These are phyloP conservation scores for Sycophila texana DNA, from an alignment of 2,888 invertebrate species.

Conservation along the genomic window DNA sequence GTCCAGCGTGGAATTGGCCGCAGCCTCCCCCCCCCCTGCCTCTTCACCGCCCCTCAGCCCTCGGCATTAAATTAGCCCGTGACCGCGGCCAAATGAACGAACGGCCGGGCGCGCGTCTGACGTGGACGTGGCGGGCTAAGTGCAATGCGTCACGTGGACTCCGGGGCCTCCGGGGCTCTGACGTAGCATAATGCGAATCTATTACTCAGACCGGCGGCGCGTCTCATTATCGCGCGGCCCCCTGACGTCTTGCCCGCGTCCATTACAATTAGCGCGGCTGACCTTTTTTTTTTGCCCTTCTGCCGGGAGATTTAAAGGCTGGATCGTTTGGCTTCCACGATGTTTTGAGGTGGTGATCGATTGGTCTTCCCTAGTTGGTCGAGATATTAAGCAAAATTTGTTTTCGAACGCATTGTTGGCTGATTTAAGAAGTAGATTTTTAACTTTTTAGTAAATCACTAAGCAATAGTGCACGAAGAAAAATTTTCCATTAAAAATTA, in stretches of 20 bases:
- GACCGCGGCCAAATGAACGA: slow-evolving; percentile 50
- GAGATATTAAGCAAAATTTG: too few relatives aligned
- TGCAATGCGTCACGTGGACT: slow-evolving; percentile 65
- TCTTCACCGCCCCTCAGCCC: slow-evolving; percentile 5
- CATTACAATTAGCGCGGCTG: slow-evolving; percentile 46
- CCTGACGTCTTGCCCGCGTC: slow-evolving; percentile 21
- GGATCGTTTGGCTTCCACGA: too few relatives aligned
- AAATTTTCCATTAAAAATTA: too few relatives aligned
- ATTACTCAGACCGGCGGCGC: slow-evolving; percentile 65
- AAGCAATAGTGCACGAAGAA: too few relatives aligned
- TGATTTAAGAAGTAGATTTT: too few relatives aligned
- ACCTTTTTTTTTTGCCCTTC: too few relatives aligned
- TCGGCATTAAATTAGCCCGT: slow-evolving; percentile 60
- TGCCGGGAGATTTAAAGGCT: too few relatives aligned
- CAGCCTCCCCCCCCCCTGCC: background rate
- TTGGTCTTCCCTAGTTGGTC: too few relatives aligned
- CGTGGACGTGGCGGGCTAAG: slow-evolving; percentile 56
- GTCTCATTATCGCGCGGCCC: slow-evolving; percentile 64
- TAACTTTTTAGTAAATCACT: too few relatives aligned
- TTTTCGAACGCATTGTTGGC: too few relatives aligned
- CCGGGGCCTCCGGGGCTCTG: slow-evolving; percentile 58
- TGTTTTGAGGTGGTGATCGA: too few relatives aligned
- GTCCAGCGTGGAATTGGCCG: slow-evolving; percentile 23
- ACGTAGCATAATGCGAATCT: slow-evolving; percentile 68
- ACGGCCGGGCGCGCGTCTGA: slow-evolving; percentile 40